Base-by-base conservation (phyloP, 2,888 invertebrate genomes). In the Teinopalpus imperialis region DNA sequence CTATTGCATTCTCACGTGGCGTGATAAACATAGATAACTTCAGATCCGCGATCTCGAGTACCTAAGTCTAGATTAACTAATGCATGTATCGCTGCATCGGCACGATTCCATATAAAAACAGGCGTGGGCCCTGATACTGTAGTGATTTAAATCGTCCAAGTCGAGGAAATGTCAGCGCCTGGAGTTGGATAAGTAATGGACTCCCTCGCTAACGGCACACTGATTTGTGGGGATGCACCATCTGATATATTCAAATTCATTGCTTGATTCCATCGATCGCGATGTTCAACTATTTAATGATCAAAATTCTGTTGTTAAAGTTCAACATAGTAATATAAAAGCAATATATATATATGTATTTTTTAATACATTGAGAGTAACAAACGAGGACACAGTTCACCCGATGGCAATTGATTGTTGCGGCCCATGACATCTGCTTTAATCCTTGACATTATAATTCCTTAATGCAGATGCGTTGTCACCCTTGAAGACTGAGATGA, bases 21-120 rank as follows among this genome's bases (percentile, higher is more conserved):
- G n/a, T 4, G 29, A 20, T 29, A 27, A 18, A 8, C 9, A 24
- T 2, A 27, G 39, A 20, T 26, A 26, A 24, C 13, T 36, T 8
- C 3, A 24, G 26, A 16, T 18, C 23, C 12, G 12, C 12, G 8
- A 34, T 34, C 29, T n/a, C 21, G 14, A 8, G 9, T 18, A 12
- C 20, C 29, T 5, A 12, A n/a, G 9, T 26, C 24, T 31, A 39
- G 39, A 40, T 37, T 18, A 44, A 37, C 43, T 51, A 52, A 53
- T 53, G 45, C 52, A 47, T 48, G 48, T 47, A 52, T 48, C 45
- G 32, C 21, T 29, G 47, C 35, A 51, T 48, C 41, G 42, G 50
- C 51, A 54, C 59, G 55, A 49, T 46, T 35, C 40, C 46, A 30
- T 46, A 45, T 45, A 46, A 46, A 46, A 46, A 46, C 46, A 35